Base-by-base conservation (phyloP, 2,113 vertebrate genomes). In the Polypterus bichir region DNA sequence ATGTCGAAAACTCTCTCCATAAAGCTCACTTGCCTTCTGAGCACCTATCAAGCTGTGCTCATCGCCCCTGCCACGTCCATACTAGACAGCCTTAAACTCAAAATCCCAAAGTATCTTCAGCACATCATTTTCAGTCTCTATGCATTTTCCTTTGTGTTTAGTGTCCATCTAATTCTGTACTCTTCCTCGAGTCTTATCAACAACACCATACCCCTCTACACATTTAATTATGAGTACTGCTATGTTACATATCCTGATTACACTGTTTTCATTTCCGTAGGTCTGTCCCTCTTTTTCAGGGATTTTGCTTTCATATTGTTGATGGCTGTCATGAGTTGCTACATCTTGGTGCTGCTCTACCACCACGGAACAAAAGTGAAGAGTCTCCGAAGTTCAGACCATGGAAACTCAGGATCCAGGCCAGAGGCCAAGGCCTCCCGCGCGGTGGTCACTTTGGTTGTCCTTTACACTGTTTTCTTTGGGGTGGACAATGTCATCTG, bases 291-390 rank as follows among this genome's bases (percentile, higher is more conserved):
- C 5, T 56, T 59, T 4, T 58, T 66, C 48, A 60, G 65, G 47
- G 65, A 66, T 11, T 59, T 66, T 7, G 62, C 62, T 47, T 66
- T 59, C 44, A 61, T 66, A 6, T 60, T 55, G 7, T n/a, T 66
- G 4, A 66, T 66, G 65, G 49, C 45, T 62, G 27, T 27, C 27
- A 27, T 27, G 27, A 27, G 27, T 27, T 27, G 27, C 27, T 27
- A 27, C 27, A 27, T 66, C 60, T 46, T 66, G 8, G 47, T 44
- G 54, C 44, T 66, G 54, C 56, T 66, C 44, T 66, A 63, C 61
- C 49, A 27, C 2, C 65, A 66, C 59, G 65, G 65, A 3, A 59
- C 59, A 58, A 27, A 27, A 27, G 27, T 27, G 27, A 27, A 27
- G 27, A 27, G 27, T 27, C 27, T 27, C 27, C 27, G 27, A 27